phyloP scores from a whole-genome alignment of 2,113 vertebrate species.

The Sebastes fasciatus region DNA sequence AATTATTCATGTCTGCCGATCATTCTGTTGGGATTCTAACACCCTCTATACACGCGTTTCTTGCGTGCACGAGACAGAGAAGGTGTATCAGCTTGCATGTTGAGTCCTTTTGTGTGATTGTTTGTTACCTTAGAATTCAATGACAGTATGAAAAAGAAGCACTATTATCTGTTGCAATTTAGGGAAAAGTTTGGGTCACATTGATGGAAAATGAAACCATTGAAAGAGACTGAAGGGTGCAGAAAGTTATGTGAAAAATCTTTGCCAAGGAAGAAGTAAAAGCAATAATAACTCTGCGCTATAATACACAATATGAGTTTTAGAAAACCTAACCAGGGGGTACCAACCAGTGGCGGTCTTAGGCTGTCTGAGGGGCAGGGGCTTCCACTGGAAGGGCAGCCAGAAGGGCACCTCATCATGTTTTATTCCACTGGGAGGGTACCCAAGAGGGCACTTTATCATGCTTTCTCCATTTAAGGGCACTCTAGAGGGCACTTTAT shows the following conservation, averaged over 20 bases:
- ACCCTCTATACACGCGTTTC: background rate
- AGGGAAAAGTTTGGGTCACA: background rate
- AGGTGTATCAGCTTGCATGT: background rate
- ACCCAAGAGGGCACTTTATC: no score
- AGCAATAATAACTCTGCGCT: background rate
- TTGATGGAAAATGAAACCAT: background rate
- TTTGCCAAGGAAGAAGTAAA: background rate
- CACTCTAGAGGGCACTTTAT: no score
- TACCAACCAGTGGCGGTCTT: no score
- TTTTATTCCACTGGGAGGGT: no score
- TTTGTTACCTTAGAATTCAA: background rate
- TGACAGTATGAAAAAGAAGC: background rate
- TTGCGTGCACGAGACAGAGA: background rate
- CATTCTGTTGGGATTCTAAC: constrained; percentile 26
- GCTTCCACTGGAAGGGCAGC: no score
- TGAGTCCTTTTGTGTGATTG: background rate
- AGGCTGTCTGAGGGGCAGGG: no score
- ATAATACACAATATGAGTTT: background rate
- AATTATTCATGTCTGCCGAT: constrained; percentile 49
- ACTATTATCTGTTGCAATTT: background rate
- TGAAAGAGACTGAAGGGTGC: background rate
- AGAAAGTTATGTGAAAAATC: background rate
- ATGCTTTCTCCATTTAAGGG: no score
- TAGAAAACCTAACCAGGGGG: background rate
- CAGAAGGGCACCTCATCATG: no score